phyloP scores from a whole-genome alignment of 2,888 invertebrate genomes.

The Acheta domesticus region DNA sequence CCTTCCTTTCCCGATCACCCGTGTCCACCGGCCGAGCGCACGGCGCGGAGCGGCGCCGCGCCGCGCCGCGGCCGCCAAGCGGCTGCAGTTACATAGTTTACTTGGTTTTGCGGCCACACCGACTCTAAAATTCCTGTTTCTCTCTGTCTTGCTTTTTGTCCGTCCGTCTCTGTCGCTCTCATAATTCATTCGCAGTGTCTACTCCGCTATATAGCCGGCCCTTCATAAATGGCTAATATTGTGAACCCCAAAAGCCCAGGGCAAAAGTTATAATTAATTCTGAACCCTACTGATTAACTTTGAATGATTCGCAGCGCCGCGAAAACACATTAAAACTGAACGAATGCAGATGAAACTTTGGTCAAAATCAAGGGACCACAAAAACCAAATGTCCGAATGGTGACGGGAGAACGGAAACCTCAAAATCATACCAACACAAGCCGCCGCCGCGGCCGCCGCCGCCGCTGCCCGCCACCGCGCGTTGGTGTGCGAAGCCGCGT shows the following conservation, averaged over 20 bases:
- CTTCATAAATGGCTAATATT: constrained; percentile 26
- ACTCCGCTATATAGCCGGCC: constrained; percentile 19
- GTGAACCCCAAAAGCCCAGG: constrained; percentile 28
- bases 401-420: constrained; percentile 30
- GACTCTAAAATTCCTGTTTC: constrained; percentile 9
- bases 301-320: constrained; percentile 35
- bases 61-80: not conserved
- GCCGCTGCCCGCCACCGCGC: not conserved
- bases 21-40: not conserved
- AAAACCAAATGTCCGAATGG: constrained; percentile 36
- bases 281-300: constrained; percentile 35
- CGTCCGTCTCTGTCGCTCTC: constrained; percentile 11
- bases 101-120: constrained; percentile 6
- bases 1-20: no score
- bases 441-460: not conserved
- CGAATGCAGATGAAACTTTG: constrained; percentile 36
- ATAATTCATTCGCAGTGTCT: constrained; percentile 25
- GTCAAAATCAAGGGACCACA: constrained; percentile 36
- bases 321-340: constrained; percentile 37
- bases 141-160: constrained; percentile 18
- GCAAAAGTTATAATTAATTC: constrained; percentile 36
- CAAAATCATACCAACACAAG: constrained; percentile 33
- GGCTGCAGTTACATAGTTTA: constrained; percentile 18
- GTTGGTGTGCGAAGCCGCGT: constrained; percentile 22
- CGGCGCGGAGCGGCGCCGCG: not conserved